Evolutionary conservation across 2,113 vertebrate species (phyloP).

Genomic region (Tinamus guttatus): DNA sequence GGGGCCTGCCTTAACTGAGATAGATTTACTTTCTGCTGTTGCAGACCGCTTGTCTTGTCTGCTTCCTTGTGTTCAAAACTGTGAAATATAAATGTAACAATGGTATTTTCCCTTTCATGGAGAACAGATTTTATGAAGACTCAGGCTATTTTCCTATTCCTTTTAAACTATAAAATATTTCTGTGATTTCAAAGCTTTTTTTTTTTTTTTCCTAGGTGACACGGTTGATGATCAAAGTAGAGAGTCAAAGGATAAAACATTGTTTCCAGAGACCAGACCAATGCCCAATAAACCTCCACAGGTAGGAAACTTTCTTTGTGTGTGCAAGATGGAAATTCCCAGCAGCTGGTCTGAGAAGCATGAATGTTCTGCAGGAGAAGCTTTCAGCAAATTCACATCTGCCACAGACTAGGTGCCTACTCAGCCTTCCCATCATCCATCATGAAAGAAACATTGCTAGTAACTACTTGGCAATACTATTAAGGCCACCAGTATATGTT

Average conservation of each 20-base stretch:
- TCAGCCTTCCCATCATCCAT: not conserved
- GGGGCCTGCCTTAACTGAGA: not conserved
- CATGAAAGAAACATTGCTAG: not conserved
- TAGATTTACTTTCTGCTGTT: not conserved
- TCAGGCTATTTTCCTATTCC: not conserved
- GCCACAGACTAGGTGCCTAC: not conserved
- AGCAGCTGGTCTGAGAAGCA: not conserved
- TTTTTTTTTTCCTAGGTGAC: conserved; percentile 80
- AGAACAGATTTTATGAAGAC: not conserved
- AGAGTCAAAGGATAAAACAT: conserved; percentile 65
- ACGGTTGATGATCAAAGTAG: conserved; percentile 79
- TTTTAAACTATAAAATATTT: not conserved
- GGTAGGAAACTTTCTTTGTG: conserved; percentile 74
- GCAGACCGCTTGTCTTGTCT: not conserved
- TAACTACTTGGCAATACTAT: not conserved
- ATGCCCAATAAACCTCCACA: conserved; percentile 77
- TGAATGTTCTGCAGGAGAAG: not conserved
- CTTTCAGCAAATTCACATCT: not conserved
- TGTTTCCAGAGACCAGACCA: conserved; percentile 63
- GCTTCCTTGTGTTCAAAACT: not conserved
- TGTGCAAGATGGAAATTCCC: not conserved
- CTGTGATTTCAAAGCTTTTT: not conserved
- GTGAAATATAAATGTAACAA: not conserved
- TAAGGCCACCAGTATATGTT: not conserved
- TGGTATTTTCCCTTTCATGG: not conserved